Evolutionary conservation across 2,888 invertebrate species (phyloP), one percentile per base, ranked within the genome.

Genomic region (Pilophorus perplexus): DNA sequence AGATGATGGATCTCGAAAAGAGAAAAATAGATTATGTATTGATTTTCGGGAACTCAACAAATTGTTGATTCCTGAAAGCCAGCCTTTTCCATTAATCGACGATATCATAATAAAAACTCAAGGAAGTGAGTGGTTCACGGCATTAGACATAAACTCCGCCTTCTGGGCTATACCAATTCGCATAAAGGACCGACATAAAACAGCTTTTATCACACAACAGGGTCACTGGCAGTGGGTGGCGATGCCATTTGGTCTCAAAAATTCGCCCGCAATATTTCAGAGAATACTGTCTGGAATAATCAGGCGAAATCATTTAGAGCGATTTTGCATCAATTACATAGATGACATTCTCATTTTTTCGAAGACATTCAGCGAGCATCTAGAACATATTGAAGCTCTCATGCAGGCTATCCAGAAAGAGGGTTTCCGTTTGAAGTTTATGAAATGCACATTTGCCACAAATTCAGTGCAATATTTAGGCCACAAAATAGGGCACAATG

Each of bases 281-380:
- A 68, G 71, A 66, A 66, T 70, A 42, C 48, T 71, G 14, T 48
- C 62, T n/a, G 71, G 66, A 27, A 72, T 71, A 38, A 60, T 71
- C 52, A 68, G 64, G 68, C n/a, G 33, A 6, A 33, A 33, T 33
- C 6, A 33, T 33, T 33, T 33, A 33, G 33, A 6, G 6, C 6
- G 6, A 33, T 33, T 33, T 33, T 33, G 33, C 33, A 33, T 33
- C 33, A 33, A 71, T 73, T n/a, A n/a, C n/a, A n/a, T n/a, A n/a
- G n/a, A n/a, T n/a, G n/a, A n/a, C n/a, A n/a, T n/a, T n/a, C n/a
- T n/a, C n/a, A n/a, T n/a, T n/a, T n/a, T n/a, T n/a, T n/a, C n/a
- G n/a, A n/a, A n/a, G n/a, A n/a, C n/a, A n/a, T n/a, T n/a, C n/a
- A n/a, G n/a, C n/a, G n/a, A n/a, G n/a, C n/a, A n/a, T n/a, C n/a